Evolutionary conservation across 2,888 invertebrate genomes (phyloP), one percentile per base, ranked within the genome.

Genomic region (Euplagia quadripunctaria): DNA sequence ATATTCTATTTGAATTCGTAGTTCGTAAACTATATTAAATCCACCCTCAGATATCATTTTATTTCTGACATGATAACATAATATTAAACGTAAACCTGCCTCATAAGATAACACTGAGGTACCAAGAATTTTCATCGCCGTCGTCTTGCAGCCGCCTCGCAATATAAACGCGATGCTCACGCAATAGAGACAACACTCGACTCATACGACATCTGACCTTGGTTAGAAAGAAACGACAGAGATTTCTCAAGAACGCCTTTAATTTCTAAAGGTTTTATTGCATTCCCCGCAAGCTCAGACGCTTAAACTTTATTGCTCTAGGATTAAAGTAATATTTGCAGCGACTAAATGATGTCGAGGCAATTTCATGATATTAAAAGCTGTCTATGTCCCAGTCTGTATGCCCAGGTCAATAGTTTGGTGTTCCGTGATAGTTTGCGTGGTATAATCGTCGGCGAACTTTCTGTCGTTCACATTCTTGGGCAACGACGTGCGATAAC

Each of bases 301-400:
- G 93, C 94, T 94, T 95, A 94, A 95, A 95, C 95, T 95, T 96
- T 96, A 96, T 95, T 93, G 93, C 94, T 92, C 89, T 93, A 89
- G 93, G 94, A 95, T 95, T 96, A 95, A 95, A 95, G 96, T 95
- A 94, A 95, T 95, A 95, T 95, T 96, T 95, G 94, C 95, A 92
- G 94, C 92, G 89, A 89, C 95, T 94, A 94, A 95, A 94, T 95
- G 94, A 94, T 94, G 94, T 93, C 88, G 92, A 89, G 94, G 93
- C 93, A 94, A 95, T 95, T 94, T 94, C 88, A 89, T 91, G 93
- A 93, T 95, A 95, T 95, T 94, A 95, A 94, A 95, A 92, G 93
- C 92, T 93, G 90, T 93, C 92, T 94, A 91, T 92, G 91, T 90
- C 87, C 87, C 89, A 91, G 89, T n/a, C n/a, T n/a, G n/a, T n/a